These are phyloP conservation scores for Diplazon laetatorius DNA, from an alignment of 2,888 invertebrate species.

Conservation along the genomic window DNA sequence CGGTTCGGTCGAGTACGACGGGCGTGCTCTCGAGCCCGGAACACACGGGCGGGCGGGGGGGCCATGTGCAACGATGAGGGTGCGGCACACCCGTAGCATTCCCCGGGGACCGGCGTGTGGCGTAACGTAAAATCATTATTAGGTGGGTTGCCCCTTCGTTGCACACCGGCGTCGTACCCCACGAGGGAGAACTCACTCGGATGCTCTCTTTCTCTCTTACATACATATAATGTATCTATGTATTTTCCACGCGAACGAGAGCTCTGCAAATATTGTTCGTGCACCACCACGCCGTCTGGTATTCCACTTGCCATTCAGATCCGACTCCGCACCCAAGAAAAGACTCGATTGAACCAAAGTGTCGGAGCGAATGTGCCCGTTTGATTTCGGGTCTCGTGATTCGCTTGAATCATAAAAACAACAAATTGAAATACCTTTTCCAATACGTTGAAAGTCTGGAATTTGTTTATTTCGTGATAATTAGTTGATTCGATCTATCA, in stretches of 20 bases:
- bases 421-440: too few species aligned
- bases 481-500: too few species aligned
- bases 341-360: conserved; percentile 1
- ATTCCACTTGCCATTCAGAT: conserved; percentile 11
- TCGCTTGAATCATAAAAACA: background rate
- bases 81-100: conserved; percentile 80
- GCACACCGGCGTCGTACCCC: conserved; percentile 48
- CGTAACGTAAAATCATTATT: conserved; percentile 83
- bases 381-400: background rate
- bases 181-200: conserved; percentile 46
- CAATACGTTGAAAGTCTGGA: too few species aligned
- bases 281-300: conserved; percentile 70
- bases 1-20: conserved; percentile 55
- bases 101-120: conserved; percentile 81
- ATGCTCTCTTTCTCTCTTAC: conserved; percentile 25
- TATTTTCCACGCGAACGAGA: conserved; percentile 74
- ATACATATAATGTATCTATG: conserved; percentile 3
- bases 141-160: conserved; percentile 72
- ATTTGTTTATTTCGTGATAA: background rate
- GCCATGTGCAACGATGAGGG: conserved; percentile 82
- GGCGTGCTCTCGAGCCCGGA: conserved; percentile 35
- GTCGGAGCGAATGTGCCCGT: background rate
- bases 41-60: conserved; percentile 68
- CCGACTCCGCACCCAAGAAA: background rate
- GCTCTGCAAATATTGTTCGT: conserved; percentile 82